Conservation (phyloP, 2,888 invertebrate species). For the Diogma glabrata region DNA sequence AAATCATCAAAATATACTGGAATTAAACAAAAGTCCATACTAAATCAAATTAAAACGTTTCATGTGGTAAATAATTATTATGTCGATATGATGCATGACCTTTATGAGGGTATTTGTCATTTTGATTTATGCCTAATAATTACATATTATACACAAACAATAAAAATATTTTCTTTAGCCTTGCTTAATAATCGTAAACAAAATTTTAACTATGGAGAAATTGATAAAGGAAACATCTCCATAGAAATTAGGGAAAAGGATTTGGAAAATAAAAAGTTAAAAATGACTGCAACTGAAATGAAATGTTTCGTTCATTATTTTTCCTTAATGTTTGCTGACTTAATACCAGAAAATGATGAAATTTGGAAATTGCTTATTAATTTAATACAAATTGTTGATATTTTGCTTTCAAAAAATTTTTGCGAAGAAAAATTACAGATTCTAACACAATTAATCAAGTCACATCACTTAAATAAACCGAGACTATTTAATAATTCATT, state of each 20-base stretch:
- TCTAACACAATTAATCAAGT: no score
- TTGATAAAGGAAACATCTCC: conserved; percentile 10
- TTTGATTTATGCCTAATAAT: conserved; percentile 20
- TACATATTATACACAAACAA: conserved; percentile 15
- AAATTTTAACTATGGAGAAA: conserved; percentile 18
- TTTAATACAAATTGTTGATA: conserved; percentile 17
- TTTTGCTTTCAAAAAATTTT: conserved; percentile 7
- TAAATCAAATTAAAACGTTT: conserved; percentile 15
- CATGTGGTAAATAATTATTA: conserved; percentile 19
- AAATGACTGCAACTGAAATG: conserved; percentile 19
- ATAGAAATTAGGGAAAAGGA: conserved; percentile 16
- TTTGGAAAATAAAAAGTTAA: conserved; percentile 16
- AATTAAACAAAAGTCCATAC: conserved; percentile 16
- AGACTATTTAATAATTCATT: conserved; percentile 8
- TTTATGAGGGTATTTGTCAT: conserved; percentile 20
- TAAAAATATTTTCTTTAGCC: conserved; percentile 16
- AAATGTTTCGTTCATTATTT: conserved; percentile 16
- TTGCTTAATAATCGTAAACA: conserved; percentile 18
- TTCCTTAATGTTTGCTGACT: conserved; percentile 18
- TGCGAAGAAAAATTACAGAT: no score
- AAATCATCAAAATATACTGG: conserved; percentile 18
- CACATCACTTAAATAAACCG: conserved; percentile 10
- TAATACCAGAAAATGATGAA: conserved; percentile 15
- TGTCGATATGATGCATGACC: conserved; percentile 22
- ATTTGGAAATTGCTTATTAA: conserved; percentile 17